A percentile compares a stretch with the other conserved stretches of the same genome.
Evolutionary conservation across 2,113 vertebrate genomes (phyloP).

Genomic region (Zosterops pallidus): DNA sequence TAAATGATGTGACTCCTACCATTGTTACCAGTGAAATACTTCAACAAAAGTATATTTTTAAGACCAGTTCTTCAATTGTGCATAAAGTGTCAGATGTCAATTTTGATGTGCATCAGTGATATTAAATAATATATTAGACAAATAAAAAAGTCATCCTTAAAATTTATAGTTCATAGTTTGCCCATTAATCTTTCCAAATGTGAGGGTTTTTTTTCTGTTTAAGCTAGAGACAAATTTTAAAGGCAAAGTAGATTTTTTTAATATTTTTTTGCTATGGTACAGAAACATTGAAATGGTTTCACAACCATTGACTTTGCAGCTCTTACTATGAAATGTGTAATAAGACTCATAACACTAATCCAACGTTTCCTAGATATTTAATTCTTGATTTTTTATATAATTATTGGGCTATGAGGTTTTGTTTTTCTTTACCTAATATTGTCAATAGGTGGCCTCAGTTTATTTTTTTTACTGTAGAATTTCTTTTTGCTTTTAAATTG

Average conservation of each 20-base stretch:
- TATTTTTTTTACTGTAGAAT: background rate
- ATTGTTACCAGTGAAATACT: background rate
- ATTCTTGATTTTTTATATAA: background rate
- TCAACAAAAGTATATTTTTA: background rate
- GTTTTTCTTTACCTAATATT: background rate
- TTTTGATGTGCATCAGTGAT: background rate
- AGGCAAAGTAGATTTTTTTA: background rate
- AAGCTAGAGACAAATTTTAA: background rate
- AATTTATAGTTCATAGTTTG: background rate
- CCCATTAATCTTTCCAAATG: background rate
- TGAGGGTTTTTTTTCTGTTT: background rate
- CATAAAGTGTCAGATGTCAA: background rate
- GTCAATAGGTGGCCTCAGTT: constrained; percentile 23
- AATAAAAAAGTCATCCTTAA: background rate
- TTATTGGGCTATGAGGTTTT: background rate
- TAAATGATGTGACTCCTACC: background rate
- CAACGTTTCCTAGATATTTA: background rate
- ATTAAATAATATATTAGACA: background rate
- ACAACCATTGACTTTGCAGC: background rate
- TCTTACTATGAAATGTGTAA: background rate
- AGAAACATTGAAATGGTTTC: background rate
- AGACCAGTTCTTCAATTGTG: background rate
- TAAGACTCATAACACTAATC: background rate
- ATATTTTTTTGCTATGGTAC: background rate
- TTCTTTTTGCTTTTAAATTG: background rate